phyloP scores from a whole-genome alignment of 2,888 invertebrate species.

The Pelosia muscerda region DNA sequence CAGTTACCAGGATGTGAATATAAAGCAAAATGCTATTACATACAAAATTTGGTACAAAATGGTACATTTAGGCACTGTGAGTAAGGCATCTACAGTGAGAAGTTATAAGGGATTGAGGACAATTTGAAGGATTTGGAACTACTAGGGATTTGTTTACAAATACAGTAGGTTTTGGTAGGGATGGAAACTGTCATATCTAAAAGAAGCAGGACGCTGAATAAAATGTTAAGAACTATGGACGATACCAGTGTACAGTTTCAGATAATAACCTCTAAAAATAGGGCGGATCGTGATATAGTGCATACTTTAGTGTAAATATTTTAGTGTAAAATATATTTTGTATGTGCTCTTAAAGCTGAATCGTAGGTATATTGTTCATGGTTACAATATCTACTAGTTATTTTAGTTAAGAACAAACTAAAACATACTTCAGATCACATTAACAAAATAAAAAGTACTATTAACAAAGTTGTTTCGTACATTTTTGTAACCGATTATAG shows the following conservation, averaged over 20 bases:
- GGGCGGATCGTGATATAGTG: slow-evolving; percentile 81
- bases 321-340: slow-evolving; percentile 72
- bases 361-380: slow-evolving; percentile 60
- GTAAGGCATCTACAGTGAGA: slow-evolving; percentile 94
- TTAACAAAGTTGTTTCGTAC: slow-evolving; percentile 69
- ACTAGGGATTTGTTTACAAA: slow-evolving; percentile 7
- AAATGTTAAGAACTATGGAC: slow-evolving; percentile 55
- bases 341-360: slow-evolving; percentile 76
- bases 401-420: slow-evolving; percentile 59
- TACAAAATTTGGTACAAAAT: slow-evolving; percentile 84
- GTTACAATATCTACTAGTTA: slow-evolving; percentile 50
- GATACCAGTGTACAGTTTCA: slow-evolving; percentile 53
- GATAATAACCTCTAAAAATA: slow-evolving; percentile 79
- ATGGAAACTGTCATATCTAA: slow-evolving; percentile 24
- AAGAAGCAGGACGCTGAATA: slow-evolving; percentile 38
- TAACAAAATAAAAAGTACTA: slow-evolving; percentile 79
- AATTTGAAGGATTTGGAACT: slow-evolving; percentile 20
- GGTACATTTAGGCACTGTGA: slow-evolving; percentile 92
- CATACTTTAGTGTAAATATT: slow-evolving; percentile 67
- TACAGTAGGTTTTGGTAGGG: slow-evolving; percentile 8
- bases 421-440: slow-evolving; percentile 81
- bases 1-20: slow-evolving; percentile 77
- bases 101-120: slow-evolving; percentile 77
- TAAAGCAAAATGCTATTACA: slow-evolving; percentile 78
- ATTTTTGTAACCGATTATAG: slow-evolving; percentile 66